phyloP scores from a whole-genome alignment of 2,113 vertebrate genomes.

The Fulica atra region DNA sequence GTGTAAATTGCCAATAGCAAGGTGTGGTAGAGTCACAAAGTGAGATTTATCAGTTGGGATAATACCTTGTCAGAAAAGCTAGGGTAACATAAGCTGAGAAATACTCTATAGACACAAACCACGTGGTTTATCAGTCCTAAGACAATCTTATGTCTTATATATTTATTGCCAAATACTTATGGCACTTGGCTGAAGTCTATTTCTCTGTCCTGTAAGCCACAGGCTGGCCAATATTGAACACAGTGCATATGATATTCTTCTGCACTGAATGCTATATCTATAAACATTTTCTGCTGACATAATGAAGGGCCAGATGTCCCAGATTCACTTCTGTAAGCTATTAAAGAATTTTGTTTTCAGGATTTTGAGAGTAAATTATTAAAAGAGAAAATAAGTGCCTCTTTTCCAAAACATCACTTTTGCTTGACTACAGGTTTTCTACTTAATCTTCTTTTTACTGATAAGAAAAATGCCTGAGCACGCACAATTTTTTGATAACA shows the following conservation, averaged over 20 bases:
- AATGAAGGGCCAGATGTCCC: neutral
- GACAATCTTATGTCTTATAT: no score
- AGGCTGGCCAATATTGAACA: neutral
- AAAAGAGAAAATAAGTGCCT: neutral
- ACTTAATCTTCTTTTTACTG: neutral
- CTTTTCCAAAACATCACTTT: neutral
- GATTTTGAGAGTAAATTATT: neutral
- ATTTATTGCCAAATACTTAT: no score
- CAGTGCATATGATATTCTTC: neutral
- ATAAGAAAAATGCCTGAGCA: neutral
- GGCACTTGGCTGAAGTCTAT: neutral
- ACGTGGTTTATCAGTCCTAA: neutral
- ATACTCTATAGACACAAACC: neutral
- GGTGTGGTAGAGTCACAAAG: neutral
- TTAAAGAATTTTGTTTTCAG: neutral
- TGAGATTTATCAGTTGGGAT: neutral
- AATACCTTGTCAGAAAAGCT: neutral
- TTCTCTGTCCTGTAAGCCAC: neutral
- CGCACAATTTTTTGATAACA: neutral
- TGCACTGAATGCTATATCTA: neutral
- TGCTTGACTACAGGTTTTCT: neutral
- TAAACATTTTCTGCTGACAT: neutral
- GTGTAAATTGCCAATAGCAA: neutral
- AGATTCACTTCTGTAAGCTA: neutral
- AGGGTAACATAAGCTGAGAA: fast-evolving